A percentile compares a stretch with the other conserved stretches of the same genome.
Conservation (phyloP, 1,140 invertebrate genomes). For the Drosophila teissieri region DNA sequence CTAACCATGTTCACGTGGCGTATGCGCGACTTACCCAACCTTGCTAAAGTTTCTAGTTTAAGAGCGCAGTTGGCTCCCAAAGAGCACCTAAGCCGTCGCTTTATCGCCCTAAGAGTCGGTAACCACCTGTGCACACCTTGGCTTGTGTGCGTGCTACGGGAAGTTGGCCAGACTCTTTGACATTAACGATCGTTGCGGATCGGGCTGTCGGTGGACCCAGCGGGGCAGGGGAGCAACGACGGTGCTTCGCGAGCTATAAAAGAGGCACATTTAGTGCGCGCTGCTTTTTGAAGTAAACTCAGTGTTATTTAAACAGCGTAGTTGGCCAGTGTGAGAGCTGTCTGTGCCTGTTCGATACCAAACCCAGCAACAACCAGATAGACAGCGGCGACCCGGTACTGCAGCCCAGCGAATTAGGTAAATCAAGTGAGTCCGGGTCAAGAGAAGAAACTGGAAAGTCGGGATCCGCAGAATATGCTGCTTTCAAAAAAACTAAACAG, state of each 20-base stretch:
- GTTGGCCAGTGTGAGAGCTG: slow-evolving; percentile 61
- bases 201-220: slow-evolving; percentile 19
- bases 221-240: slow-evolving; percentile 9
- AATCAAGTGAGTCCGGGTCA: slow-evolving; percentile 34
- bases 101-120: slow-evolving; percentile 14
- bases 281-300: slow-evolving; percentile 75
- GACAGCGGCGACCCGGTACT: slow-evolving; percentile 33
- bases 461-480: slow-evolving; percentile 1
- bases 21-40: background rate
- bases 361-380: slow-evolving; percentile 44
- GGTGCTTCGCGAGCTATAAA: slow-evolving; percentile 67
- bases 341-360: slow-evolving; percentile 2
- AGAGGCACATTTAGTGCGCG: slow-evolving; percentile 72
- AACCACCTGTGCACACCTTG: slow-evolving; percentile 12
- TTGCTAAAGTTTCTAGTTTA: background rate
- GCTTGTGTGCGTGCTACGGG: slow-evolving; percentile 1
- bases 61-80: slow-evolving; percentile 4
- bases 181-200: slow-evolving; percentile 68
- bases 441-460: slow-evolving; percentile 6
- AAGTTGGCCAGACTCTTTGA: slow-evolving; percentile 52
- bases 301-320: slow-evolving; percentile 71
- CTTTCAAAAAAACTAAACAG: background rate
- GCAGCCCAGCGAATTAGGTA: slow-evolving; percentile 7
- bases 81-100: slow-evolving; percentile 16
- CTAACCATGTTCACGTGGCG: background rate